Evolutionary conservation across 2,113 vertebrate genomes (phyloP).

Genomic region (Neotragus moschatus): DNA sequence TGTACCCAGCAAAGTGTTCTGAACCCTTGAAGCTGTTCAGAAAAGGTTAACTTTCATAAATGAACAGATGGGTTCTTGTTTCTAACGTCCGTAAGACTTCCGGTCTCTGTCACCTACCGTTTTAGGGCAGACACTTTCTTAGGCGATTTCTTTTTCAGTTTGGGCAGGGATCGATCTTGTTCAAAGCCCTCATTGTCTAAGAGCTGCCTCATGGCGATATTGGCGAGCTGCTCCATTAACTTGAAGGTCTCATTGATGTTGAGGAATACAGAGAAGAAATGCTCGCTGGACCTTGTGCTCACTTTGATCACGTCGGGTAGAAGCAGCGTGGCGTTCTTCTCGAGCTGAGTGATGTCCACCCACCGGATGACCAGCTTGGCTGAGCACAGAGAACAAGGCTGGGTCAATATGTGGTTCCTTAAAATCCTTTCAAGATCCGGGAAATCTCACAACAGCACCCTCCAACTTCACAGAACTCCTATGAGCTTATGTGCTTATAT

Average conservation of each 20-base stretch:
- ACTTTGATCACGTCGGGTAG: constrained; percentile 95
- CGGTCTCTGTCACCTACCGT: constrained; percentile 81
- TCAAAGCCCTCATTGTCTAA: constrained; percentile 98
- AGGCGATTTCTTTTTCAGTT: constrained; percentile 96
- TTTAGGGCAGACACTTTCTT: constrained; percentile 97
- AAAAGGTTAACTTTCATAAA: neutral
- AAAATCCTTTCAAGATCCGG: constrained; percentile 74
- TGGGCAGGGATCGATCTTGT: constrained; percentile 94
- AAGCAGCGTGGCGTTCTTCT: constrained; percentile 94
- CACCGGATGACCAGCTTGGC: constrained; percentile 97
- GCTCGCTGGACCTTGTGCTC: constrained; percentile 91
- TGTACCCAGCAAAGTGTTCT: neutral
- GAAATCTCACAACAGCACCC: fast-evolving
- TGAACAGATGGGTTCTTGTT: neutral
- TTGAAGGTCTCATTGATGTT: constrained; percentile 98
- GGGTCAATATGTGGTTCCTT: neutral
- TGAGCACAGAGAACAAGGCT: constrained; percentile 67
- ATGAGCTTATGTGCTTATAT: neutral
- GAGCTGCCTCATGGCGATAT: constrained; percentile 97
- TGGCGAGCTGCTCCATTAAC: constrained; percentile 97
- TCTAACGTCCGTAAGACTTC: neutral
- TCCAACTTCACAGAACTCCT: neutral
- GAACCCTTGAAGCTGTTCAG: neutral
- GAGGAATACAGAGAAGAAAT: constrained; percentile 97
- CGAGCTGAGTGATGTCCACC: constrained; percentile 97